These are phyloP conservation scores for Nomada flava DNA, from an alignment of 2,888 invertebrate species.

Conservation along the genomic window DNA sequence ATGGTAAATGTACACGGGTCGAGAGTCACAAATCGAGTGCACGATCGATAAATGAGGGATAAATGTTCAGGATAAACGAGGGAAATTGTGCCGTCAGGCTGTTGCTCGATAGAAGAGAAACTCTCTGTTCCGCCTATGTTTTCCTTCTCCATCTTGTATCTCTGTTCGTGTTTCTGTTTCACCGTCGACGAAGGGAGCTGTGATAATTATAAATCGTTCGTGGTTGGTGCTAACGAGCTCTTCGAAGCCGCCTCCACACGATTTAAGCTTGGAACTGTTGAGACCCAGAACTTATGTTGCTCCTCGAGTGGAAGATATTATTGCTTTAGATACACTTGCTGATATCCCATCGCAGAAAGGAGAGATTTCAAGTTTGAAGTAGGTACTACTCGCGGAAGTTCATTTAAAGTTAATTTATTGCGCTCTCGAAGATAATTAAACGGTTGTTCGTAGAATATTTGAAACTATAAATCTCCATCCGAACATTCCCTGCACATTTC, in stretches of 20 bases:
- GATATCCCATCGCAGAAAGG: slow-evolving; percentile 4
- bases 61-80: slow-evolving; percentile 38
- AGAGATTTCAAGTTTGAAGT: neutral
- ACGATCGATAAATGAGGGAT: slow-evolving; percentile 21
- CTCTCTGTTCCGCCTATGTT: neutral
- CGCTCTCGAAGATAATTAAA: neutral
- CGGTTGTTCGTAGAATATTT: neutral
- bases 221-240: slow-evolving; percentile 57
- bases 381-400: neutral
- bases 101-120: slow-evolving; percentile 15
- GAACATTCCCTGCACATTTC: no score
- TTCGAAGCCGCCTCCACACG: slow-evolving; percentile 42
- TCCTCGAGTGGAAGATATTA: slow-evolving; percentile 8
- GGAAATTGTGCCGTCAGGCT: slow-evolving; percentile 34
- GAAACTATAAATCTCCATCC: neutral
- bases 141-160: neutral
- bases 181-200: slow-evolving; percentile 17
- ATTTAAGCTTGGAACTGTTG: slow-evolving; percentile 13
- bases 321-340: slow-evolving; percentile 17
- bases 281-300: neutral
- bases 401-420: neutral
- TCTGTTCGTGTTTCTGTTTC: neutral
- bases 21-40: slow-evolving; percentile 41
- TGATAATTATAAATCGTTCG: slow-evolving; percentile 63
- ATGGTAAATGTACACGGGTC: slow-evolving; percentile 26